Evolutionary conservation across 2,797 vertebrate genomes (phyloP), one percentile per base, ranked within the genome.

Genomic region (Pogonophryne albipinna): DNA sequence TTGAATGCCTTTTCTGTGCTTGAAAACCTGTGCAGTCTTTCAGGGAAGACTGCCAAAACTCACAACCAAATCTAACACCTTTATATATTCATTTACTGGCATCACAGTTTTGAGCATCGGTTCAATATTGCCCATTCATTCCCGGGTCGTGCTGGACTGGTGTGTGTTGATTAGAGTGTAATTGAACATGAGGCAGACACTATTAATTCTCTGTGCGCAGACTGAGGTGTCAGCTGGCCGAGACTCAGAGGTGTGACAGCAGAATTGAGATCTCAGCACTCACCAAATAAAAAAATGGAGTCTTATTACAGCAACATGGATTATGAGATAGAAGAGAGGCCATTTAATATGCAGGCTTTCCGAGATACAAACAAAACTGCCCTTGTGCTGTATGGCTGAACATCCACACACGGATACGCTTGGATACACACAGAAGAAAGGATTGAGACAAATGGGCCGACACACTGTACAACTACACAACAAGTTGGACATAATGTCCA

Each of bases 141-240:
- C 62, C 17, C 65, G 44, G 65, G 49, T 81, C 15, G 10, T 38
- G 69, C 63, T 62, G 65, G 63, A 73, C 56, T 31, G 63, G 19
- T 67, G 76, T 71, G 73, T 71, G 80, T 81, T 87, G 89, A 91
- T 88, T 79, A 73, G 57, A 82, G 68, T 50, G 74, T 87, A 91
- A 90, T 73, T 86, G 84, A 89, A 91, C 83, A 88, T 50, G 75
- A 86, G 63, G 82, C 78, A 83, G 85, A 86, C 75, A 49, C 66
- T 89, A 92, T 88, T 74, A 89, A 92, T 92, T 91, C 71, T 80
- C 55, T 71, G 76, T 81, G 81, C 71, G 56, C 67, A 72, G 76
- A 82, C 83, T 44, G 85, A 87, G 82, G 87, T 87, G 76, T 89
- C 84, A 78, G 79, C 87, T 84, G 87, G 85, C 59, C 0, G 71